These are phyloP conservation scores for Volucella zonaria DNA, from an alignment of 2,888 invertebrate genomes.

Conservation along the genomic window DNA sequence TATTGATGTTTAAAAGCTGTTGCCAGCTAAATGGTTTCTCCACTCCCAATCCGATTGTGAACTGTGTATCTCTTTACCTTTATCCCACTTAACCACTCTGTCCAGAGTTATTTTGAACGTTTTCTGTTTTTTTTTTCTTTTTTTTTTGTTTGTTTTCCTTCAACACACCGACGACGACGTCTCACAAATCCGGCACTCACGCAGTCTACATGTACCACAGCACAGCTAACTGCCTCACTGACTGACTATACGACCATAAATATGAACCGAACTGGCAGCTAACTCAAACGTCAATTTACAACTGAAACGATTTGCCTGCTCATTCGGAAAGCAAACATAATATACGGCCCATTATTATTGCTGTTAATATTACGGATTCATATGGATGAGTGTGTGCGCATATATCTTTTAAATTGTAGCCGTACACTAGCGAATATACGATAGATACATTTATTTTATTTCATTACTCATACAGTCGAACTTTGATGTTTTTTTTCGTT, in stretches of 20 bases:
- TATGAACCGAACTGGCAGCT: conserved; percentile 75
- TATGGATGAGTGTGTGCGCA: conserved; percentile 50
- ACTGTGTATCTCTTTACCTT: conserved; percentile 38
- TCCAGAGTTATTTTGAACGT: background rate
- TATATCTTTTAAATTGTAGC: conserved; percentile 26
- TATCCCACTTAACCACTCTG: conserved; percentile 33
- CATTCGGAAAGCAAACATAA: conserved; percentile 76
- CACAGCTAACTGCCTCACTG: conserved; percentile 25
- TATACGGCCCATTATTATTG: conserved; percentile 73
- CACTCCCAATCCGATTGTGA: conserved; percentile 6
- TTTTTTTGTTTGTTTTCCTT: too few relatives aligned
- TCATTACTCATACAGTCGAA: conserved; percentile 71
- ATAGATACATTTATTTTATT: conserved; percentile 49
- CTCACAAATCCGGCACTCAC: conserved; percentile 31
- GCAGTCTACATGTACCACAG: conserved; percentile 6
- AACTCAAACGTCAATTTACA: conserved; percentile 77
- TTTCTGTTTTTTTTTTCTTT: background rate
- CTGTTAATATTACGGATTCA: conserved; percentile 74
- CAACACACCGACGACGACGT: conserved; percentile 7
- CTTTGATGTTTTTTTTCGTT: conserved; percentile 10
- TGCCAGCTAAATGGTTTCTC: conserved; percentile 38
- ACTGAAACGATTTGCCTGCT: conserved; percentile 77
- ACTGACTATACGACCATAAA: conserved; percentile 72
- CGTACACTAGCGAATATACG: conserved; percentile 8
- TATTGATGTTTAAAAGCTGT: conserved; percentile 30